phyloP scores from a whole-genome alignment of 30 jellyfish, hydroid and myxozoan species.

The Sanderia malayensis region DNA sequence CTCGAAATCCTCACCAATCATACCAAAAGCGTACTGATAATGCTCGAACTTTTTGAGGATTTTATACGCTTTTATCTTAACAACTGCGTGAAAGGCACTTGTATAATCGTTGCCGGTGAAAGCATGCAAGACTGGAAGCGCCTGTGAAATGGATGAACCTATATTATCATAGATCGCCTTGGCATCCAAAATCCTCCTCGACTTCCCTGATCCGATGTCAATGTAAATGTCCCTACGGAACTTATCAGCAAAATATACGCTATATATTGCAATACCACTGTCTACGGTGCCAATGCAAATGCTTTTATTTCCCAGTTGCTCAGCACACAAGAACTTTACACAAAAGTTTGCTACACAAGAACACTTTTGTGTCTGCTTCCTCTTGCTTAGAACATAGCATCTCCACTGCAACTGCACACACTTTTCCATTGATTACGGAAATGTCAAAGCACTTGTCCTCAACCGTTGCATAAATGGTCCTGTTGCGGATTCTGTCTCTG shows the following conservation, averaged over 20 bases:
- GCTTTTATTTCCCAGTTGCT: conserved; percentile 4
- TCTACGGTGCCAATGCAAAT: conserved; percentile 44
- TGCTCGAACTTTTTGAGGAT: conserved; percentile 15
- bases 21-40: conserved; percentile 24
- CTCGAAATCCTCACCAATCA: conserved; percentile 26
- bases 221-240: conserved; percentile 8
- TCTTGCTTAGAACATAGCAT: conserved; percentile 19
- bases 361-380: conserved; percentile 51
- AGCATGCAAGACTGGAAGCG: conserved; percentile 41
- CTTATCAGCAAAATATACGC: conserved; percentile 20
- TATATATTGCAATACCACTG: conserved; percentile 33
- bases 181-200: conserved; percentile 28
- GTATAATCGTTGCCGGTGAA: conserved; percentile 55
- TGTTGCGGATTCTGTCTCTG: conserved; percentile 26
- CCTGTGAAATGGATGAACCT: conserved; percentile 24
- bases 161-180: too few relatives aligned
- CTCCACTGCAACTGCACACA: background rate
- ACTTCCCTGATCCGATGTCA: conserved; percentile 23
- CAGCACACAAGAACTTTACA: too few relatives aligned
- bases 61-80: conserved; percentile 36
- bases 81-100: too few relatives aligned
- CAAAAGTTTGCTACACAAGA: conserved; percentile 27
- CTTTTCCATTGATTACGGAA: conserved; percentile 16
- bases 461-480: conserved; percentile 31
- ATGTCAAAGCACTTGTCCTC: conserved; percentile 29